Percentiles rank a stretch among this genome's conserved stretches.
Evolutionary conservation across 2,888 invertebrate genomes (phyloP).

Genomic region (Calameuta pallipes): DNA sequence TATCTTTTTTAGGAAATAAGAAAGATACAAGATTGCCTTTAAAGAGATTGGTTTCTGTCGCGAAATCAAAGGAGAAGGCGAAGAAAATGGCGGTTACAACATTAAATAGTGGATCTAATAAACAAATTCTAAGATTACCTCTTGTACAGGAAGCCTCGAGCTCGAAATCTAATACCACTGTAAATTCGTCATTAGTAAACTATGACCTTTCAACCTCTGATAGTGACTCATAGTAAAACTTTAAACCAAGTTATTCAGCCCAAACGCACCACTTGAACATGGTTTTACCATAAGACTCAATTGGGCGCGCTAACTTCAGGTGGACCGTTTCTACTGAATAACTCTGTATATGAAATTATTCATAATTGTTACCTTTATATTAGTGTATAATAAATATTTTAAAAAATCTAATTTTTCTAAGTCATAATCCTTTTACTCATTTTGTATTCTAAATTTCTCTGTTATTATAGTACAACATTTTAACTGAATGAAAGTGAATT

Average conservation of each 20-base stretch:
- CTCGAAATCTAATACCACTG: neutral
- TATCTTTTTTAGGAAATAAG: conserved; percentile 37
- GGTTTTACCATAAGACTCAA: no score
- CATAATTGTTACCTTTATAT: neutral
- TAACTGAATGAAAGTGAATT: no score
- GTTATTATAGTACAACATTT: no score
- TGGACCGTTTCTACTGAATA: no score
- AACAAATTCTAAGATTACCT: neutral
- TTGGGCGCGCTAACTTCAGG: no score
- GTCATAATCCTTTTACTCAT: neutral
- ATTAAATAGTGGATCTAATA: neutral
- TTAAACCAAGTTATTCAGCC: neutral
- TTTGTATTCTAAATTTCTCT: neutral
- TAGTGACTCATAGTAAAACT: conserved; percentile 46
- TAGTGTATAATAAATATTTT: neutral
- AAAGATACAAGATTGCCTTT: conserved; percentile 34
- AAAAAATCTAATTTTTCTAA: neutral
- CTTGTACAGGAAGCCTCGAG: neutral
- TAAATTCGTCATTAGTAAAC: conserved; percentile 50
- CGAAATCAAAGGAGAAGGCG: conserved; percentile 40
- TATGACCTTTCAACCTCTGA: conserved; percentile 62
- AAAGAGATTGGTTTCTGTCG: conserved; percentile 49
- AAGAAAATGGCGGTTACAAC: conserved; percentile 25
- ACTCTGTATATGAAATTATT: neutral
- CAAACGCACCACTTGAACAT: no score